phyloP scores from a whole-genome alignment of 2,113 vertebrate genomes.

The Rutilus rutilus region DNA sequence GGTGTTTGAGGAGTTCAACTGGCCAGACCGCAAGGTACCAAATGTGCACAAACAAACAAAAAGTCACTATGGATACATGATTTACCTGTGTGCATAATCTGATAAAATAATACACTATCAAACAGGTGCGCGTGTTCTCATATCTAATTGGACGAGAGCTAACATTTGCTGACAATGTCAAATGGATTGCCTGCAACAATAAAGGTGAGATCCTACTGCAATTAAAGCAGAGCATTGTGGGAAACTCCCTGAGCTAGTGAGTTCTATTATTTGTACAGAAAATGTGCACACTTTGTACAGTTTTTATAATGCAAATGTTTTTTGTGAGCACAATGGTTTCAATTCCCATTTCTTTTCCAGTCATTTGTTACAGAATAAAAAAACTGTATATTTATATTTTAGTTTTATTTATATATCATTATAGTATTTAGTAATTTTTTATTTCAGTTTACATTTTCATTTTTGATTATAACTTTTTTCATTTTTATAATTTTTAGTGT shows the following conservation, averaged over 20 bases:
- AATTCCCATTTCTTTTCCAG: not conserved
- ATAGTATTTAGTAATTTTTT: not conserved
- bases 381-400: too few species aligned
- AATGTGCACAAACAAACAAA: conserved; percentile 25
- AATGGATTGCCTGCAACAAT: conserved; percentile 97
- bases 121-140: conserved; percentile 92
- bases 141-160: conserved; percentile 95
- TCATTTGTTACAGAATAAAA: not conserved
- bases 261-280: not conserved
- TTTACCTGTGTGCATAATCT: not conserved
- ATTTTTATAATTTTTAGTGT: not conserved
- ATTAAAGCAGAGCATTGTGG: not conserved
- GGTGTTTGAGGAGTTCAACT: conserved; percentile 92
- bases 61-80: not conserved
- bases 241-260: not conserved
- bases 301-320: not conserved
- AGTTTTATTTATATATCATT: not conserved
- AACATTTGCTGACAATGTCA: conserved; percentile 88
- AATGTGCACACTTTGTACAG: not conserved
- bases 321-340: not conserved
- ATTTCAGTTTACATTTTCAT: not conserved
- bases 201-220: conserved; percentile 78
- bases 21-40: conserved; percentile 89
- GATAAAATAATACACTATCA: not conserved
- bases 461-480: not conserved